Evolutionary conservation across 2,113 vertebrate species (phyloP).

Genomic region (Diglossa brunneiventris): DNA sequence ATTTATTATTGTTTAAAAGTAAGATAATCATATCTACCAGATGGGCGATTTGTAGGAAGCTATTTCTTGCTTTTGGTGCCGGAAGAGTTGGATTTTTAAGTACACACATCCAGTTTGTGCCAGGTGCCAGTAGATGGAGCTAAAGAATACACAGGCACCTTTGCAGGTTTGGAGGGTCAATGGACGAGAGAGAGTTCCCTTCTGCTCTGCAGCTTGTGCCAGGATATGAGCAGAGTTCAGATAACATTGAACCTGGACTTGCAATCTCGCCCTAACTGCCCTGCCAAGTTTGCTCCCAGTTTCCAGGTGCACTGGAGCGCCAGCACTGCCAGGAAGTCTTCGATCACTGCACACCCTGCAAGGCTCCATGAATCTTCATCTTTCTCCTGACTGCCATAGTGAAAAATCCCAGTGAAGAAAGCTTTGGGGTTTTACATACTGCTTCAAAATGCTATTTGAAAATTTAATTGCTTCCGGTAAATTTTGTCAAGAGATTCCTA

Average conservation of each 20-base stretch:
- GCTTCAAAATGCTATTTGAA: not conserved
- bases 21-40: slow-evolving; percentile 33
- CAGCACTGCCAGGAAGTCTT: not conserved
- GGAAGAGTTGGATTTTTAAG: not conserved
- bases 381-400: not conserved
- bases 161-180: not conserved
- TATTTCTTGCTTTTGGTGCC: not conserved
- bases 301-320: not conserved
- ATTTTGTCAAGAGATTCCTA: not conserved
- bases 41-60: slow-evolving; percentile 20
- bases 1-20: slow-evolving; percentile 4
- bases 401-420: not conserved
- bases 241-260: not conserved
- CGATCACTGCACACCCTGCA: not conserved
- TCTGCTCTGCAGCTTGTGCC: not conserved
- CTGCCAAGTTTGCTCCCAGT: not conserved
- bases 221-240: fast-evolving
- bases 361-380: not conserved
- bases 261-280: not conserved
- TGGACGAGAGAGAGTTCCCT: not conserved
- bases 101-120: not conserved
- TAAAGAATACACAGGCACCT: slow-evolving; percentile 28
- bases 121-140: slow-evolving; percentile 57
- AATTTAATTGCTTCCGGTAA: not conserved
- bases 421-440: not conserved